phyloP scores from a whole-genome alignment of 2,797 vertebrate genomes.

The Enteromius argenteus region DNA sequence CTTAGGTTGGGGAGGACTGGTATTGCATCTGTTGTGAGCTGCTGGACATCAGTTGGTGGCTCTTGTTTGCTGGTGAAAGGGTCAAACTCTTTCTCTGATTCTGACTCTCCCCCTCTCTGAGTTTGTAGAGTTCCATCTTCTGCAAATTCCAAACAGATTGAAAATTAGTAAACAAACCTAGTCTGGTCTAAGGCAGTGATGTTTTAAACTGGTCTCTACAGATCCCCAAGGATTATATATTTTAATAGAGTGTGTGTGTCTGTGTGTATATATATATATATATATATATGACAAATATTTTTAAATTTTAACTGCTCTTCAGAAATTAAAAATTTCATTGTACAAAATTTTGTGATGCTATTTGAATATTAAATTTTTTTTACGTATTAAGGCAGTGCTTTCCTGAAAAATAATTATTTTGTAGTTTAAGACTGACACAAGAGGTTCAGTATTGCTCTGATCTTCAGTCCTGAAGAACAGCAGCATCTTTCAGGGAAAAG shows the following conservation, averaged over 20 bases:
- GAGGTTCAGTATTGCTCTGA: conserved; percentile 40
- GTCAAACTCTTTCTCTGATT: conserved; percentile 73
- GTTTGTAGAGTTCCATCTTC: conserved; percentile 67
- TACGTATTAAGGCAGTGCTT: neutral
- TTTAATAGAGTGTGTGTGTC: neutral
- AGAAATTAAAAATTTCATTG: neutral
- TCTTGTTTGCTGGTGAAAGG: conserved; percentile 78
- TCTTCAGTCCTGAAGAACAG: conserved; percentile 31
- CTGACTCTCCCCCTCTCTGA: conserved; percentile 69
- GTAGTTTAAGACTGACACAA: conserved; percentile 47
- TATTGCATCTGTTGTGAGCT: conserved; percentile 82
- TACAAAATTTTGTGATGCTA: neutral
- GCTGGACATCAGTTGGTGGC: conserved; percentile 78
- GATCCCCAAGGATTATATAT: neutral
- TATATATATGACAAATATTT: neutral
- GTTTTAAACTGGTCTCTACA: neutral
- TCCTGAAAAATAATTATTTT: conserved; percentile 44
- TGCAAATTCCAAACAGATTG: conserved; percentile 52
- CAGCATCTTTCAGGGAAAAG: conserved; percentile 47
- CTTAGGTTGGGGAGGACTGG: conserved; percentile 84
- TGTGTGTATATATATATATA: neutral
- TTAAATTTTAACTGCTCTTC: neutral
- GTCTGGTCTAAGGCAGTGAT: neutral
- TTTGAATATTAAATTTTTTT: neutral
- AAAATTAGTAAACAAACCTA: conserved; percentile 3